Evolutionary conservation across 30 jellyfish, hydroid and myxozoan species (phyloP).

Genomic region (Morbakka virulenta): DNA sequence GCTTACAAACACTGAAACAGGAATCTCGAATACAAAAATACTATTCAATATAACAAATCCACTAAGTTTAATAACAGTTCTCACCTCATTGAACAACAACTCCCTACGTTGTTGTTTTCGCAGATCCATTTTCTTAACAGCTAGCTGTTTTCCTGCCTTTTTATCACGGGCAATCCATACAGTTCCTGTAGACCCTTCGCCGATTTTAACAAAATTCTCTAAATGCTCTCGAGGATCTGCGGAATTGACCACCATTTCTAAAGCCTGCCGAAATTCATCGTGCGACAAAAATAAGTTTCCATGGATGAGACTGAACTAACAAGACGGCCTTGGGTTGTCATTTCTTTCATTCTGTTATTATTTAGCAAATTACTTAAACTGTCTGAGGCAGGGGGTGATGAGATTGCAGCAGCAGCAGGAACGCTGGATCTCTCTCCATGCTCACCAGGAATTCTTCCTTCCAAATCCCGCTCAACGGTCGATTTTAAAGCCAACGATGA

Average conservation of each 20-base stretch:
- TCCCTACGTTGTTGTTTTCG: conserved; percentile 92
- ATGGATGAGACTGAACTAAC: conserved; percentile 43
- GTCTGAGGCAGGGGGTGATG: background rate
- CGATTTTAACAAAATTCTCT: conserved; percentile 92
- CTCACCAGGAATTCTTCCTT: too few species aligned
- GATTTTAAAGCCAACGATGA: background rate
- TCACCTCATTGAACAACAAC: conserved; percentile 82
- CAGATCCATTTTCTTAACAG: conserved; percentile 93
- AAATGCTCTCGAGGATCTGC: conserved; percentile 85
- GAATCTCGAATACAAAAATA: too few species aligned
- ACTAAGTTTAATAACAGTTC: too few species aligned
- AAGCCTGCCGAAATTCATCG: conserved; percentile 90
- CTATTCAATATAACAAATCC: too few species aligned
- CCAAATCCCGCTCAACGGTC: background rate
- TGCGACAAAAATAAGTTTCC: conserved; percentile 83
- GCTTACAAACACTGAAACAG: too few species aligned
- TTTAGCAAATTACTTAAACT: background rate
- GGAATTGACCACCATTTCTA: conserved; percentile 74
- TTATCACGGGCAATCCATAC: conserved; percentile 96
- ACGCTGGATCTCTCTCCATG: background rate
- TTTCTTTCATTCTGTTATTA: background rate
- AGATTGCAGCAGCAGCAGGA: background rate
- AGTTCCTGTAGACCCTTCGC: conserved; percentile 97
- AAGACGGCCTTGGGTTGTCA: background rate
- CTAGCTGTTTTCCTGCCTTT: conserved; percentile 87